Evolutionary conservation across 2,888 invertebrate genomes (phyloP), one percentile per base, ranked within the genome.

Genomic region (Prenolepis imparis): DNA sequence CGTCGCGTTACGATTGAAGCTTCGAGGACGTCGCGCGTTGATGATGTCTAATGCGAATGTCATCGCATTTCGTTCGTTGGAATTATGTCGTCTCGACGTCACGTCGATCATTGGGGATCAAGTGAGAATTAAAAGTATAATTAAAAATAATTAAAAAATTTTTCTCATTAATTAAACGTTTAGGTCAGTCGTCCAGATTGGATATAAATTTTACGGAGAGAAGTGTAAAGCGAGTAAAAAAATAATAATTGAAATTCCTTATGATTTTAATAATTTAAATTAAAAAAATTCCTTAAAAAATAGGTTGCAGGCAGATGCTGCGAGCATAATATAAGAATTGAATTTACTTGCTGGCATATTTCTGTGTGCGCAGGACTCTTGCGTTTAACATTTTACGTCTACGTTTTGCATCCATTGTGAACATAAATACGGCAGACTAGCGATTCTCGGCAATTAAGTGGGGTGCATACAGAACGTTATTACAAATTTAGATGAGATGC

Each of bases 401-500:
- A 24, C 21, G 11, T 75, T 75, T 18, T 41, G 21, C 44, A 59
- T 73, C 36, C 24, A 59, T 21, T 32, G 41, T 77, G 39, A 12
- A 52, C 12, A 15, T 52, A 77, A 39, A 67, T 66, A 77, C 36
- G 36, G 12, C 75, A 28, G 32, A 68, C 77, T 68, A 78, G 57
- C 44, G 59, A 80, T 44, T n/a, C 59, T 32, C 44, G 59, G 59
- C 44, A 78, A 78, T 78, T 78, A 78, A 59, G 48, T 59, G 72
- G 44, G 44, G 36, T 24, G 44, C 28, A 61, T 36, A 59, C 36
- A 59, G 70, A 78, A 80, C 32, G 73, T 15, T 44, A 80, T 80
- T 80, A 80, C 78, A 72, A 80, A 80, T 80, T 80, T 80, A 80
- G 78, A 80, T 80, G 78, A 80, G 78, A 61, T 59, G 59, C 78